Evolutionary conservation across 2,113 vertebrate genomes (phyloP).

Genomic region (Pseudorectes ferrugineus): DNA sequence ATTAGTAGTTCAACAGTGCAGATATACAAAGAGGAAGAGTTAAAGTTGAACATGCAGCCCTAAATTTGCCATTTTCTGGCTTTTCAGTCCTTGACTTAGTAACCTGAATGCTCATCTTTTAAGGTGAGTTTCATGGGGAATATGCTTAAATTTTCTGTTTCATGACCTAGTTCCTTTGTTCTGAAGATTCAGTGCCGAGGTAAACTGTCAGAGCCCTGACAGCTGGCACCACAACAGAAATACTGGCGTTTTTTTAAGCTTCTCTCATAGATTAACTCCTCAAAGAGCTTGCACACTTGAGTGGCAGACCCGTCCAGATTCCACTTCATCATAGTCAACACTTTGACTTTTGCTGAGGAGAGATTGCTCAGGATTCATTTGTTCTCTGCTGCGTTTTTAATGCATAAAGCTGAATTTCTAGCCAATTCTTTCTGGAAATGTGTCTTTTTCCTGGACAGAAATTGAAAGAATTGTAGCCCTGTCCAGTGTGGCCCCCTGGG

Average conservation of each 20-base stretch:
- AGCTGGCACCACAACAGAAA: slow-evolving; percentile 39
- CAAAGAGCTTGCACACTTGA: slow-evolving; percentile 24
- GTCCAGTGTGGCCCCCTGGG: not conserved
- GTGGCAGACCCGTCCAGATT: slow-evolving; percentile 24
- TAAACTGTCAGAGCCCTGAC: slow-evolving; percentile 56
- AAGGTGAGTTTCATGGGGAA: slow-evolving; percentile 1
- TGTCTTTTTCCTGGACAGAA: not conserved
- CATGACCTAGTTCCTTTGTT: slow-evolving; percentile 55
- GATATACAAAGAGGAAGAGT: not conserved
- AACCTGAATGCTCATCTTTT: not conserved
- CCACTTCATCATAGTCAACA: not conserved
- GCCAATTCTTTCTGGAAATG: not conserved
- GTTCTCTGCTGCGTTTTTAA: not conserved
- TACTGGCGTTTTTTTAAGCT: not conserved
- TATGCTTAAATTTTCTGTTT: slow-evolving; percentile 42
- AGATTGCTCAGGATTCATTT: not conserved
- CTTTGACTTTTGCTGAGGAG: not conserved
- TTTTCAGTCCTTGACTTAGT: slow-evolving; percentile 8
- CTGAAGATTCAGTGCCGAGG: not conserved
- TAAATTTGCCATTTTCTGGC: not conserved
- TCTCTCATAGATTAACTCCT: slow-evolving; percentile 52
- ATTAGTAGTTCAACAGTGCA: not conserved
- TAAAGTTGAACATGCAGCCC: not conserved
- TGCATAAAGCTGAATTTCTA: not conserved
- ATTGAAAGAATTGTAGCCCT: not conserved